phyloP scores from a whole-genome alignment of 1,140 invertebrate genomes.

The Trachelipus rathkii region DNA sequence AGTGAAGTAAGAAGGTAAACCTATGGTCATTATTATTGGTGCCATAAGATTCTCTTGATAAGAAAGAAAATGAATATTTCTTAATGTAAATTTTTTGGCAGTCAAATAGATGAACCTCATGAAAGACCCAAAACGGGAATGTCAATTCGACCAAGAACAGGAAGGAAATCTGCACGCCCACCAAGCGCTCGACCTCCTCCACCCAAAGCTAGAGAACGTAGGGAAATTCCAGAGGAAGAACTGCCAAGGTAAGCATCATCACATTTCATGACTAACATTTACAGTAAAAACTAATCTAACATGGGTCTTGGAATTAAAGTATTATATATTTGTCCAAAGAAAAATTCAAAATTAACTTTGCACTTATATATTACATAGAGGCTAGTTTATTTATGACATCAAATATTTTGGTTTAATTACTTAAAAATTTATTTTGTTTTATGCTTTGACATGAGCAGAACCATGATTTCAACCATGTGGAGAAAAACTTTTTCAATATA shows the following conservation, averaged over 20 bases:
- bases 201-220: constrained; percentile 54
- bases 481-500: too few species aligned
- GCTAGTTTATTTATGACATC: too few species aligned
- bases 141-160: constrained; percentile 32
- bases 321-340: background rate
- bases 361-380: too few species aligned
- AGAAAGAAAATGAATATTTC: background rate
- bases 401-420: too few species aligned
- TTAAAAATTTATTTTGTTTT: too few species aligned
- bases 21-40: background rate
- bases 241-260: constrained; percentile 25
- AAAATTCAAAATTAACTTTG: background rate
- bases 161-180: constrained; percentile 59
- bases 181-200: constrained; percentile 72
- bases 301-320: too few species aligned
- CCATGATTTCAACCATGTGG: too few species aligned
- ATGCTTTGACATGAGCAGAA: too few species aligned
- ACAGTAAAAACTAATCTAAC: too few species aligned
- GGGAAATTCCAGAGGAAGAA: constrained; percentile 40
- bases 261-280: background rate
- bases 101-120: constrained; percentile 7
- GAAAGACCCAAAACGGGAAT: constrained; percentile 5
- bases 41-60: background rate
- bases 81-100: too few species aligned
- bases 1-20: background rate